Conservation (phyloP, 1,140 invertebrate species). For the Drosophila nikananu region DNA sequence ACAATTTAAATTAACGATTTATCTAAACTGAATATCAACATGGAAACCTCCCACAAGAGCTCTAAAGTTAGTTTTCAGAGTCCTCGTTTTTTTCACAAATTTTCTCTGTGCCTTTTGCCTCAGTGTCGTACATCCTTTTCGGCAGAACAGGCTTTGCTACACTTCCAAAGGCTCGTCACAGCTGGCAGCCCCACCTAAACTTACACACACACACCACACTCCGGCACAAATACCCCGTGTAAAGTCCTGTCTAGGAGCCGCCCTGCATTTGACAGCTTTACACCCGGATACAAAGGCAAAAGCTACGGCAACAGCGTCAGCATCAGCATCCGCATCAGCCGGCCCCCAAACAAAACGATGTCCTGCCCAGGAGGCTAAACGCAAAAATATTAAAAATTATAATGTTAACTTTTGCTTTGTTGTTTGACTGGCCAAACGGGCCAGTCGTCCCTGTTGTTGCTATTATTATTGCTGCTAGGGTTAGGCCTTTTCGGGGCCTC, state of each 20-base stretch:
- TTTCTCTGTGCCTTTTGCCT: not conserved
- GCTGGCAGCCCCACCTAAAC: slow-evolving; percentile 58
- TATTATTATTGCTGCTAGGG: slow-evolving; percentile 58
- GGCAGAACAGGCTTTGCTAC: slow-evolving; percentile 57
- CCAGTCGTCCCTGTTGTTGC: slow-evolving; percentile 29
- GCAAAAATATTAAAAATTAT: slow-evolving; percentile 84
- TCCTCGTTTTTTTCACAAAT: no score
- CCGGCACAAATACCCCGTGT: slow-evolving; percentile 50
- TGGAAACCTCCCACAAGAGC: not conserved
- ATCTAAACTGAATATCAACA: not conserved
- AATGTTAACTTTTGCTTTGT: slow-evolving; percentile 83
- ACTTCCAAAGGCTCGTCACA: slow-evolving; percentile 78
- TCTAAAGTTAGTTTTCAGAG: not conserved
- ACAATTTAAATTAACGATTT: not conserved
- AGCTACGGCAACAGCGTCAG: slow-evolving; percentile 11
- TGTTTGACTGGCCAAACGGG: slow-evolving; percentile 54
- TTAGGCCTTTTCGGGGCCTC: slow-evolving; percentile 58
- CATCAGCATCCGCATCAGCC: slow-evolving; percentile 2
- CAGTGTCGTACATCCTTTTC: slow-evolving; percentile 41
- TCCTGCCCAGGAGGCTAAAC: slow-evolving; percentile 58
- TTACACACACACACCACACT: slow-evolving; percentile 23
- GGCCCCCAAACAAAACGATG: slow-evolving; percentile 20
- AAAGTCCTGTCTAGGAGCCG: slow-evolving; percentile 58
- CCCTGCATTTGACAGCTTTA: slow-evolving; percentile 81
- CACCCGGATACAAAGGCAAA: slow-evolving; percentile 60